phyloP scores from a whole-genome alignment of 1,140 invertebrate species.

The Drosophila elegans region DNA sequence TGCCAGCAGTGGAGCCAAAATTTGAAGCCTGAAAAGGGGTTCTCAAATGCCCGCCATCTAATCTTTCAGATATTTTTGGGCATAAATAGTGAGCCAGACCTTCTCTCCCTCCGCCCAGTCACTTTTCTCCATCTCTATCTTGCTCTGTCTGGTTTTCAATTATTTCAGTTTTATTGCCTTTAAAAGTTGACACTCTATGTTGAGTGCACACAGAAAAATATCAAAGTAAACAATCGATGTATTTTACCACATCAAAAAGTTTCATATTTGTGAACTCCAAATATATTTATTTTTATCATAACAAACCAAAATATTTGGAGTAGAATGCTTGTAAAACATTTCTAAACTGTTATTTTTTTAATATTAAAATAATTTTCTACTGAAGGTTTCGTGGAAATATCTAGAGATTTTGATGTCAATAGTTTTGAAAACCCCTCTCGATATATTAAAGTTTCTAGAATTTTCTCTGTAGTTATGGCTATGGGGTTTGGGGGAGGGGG shows the following conservation, averaged over 20 bases:
- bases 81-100: constrained; percentile 30
- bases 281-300: too few relatives aligned
- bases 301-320: too few relatives aligned
- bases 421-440: too few relatives aligned
- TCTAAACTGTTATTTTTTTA: too few relatives aligned
- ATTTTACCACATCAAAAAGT: background rate
- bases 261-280: too few relatives aligned
- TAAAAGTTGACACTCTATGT: constrained; percentile 75
- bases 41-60: constrained; percentile 50
- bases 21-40: constrained; percentile 30
- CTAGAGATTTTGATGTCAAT: too few relatives aligned
- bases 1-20: constrained; percentile 29
- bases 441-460: background rate
- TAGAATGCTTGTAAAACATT: too few relatives aligned
- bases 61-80: constrained; percentile 73
- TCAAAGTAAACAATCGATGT: background rate
- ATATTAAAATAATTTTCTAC: too few relatives aligned
- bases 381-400: too few relatives aligned
- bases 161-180: constrained; percentile 77
- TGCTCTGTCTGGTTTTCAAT: constrained; percentile 68
- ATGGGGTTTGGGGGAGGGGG: constrained; percentile 2
- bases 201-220: constrained; percentile 19
- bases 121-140: background rate
- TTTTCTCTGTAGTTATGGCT: constrained; percentile 12
- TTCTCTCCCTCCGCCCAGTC: background rate